Conservation (phyloP, 2,888 invertebrate genomes). For the Andricus curvator region DNA sequence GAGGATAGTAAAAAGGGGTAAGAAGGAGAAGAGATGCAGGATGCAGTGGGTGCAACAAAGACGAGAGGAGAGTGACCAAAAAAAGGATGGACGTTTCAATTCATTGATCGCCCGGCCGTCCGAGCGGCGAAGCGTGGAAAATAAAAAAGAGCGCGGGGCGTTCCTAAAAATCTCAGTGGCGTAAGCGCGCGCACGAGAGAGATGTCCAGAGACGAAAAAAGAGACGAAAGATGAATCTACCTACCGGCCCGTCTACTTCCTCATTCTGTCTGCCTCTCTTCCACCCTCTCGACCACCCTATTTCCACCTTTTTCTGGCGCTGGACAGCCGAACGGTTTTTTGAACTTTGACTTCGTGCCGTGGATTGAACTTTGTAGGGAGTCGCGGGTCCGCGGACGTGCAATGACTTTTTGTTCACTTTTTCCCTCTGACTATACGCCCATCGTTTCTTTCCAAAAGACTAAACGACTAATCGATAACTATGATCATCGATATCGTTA, state of each 20-base stretch:
- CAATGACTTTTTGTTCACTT: conserved; percentile 36
- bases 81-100: conserved; percentile 77
- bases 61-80: conserved; percentile 74
- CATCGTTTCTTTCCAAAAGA: not conserved
- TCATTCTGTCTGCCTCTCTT: conserved; percentile 17
- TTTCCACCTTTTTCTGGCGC: conserved; percentile 36
- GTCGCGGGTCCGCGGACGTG: not conserved
- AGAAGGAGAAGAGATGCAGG: conserved; percentile 61
- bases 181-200: conserved; percentile 55
- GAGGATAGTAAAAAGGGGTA: conserved; percentile 56
- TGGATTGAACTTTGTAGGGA: conserved; percentile 37
- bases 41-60: conserved; percentile 67
- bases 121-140: conserved; percentile 73
- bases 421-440: not conserved
- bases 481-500: conserved; percentile 25
- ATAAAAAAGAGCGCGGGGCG: conserved; percentile 71
- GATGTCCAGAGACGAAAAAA: conserved; percentile 39
- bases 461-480: conserved; percentile 30
- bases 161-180: conserved; percentile 71
- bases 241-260: conserved; percentile 11
- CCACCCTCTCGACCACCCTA: not conserved
- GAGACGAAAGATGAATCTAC: conserved; percentile 25
- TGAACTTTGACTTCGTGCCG: conserved; percentile 43
- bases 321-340: conserved; percentile 31
- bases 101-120: conserved; percentile 77